Percentiles rank a stretch among this genome's conserved stretches.
phyloP scores from a whole-genome alignment of 2,797 vertebrate genomes.

The Clarias platycephalus region DNA sequence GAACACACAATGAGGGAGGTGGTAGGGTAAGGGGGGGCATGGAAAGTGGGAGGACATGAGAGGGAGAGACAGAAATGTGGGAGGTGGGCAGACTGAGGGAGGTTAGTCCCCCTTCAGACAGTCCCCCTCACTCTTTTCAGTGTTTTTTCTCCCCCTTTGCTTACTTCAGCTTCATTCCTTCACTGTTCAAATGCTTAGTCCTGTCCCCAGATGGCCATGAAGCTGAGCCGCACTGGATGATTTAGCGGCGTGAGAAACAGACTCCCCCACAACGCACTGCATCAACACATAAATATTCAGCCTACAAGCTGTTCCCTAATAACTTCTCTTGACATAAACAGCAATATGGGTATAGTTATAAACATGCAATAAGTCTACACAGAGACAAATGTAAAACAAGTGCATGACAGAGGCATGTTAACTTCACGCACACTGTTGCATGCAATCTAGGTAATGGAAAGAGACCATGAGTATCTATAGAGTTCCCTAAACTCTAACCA shows the following conservation, averaged over 20 bases:
- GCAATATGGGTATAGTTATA: neutral
- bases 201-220: conserved; percentile 60
- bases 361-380: conserved; percentile 2
- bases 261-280: conserved; percentile 34
- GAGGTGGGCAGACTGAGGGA: conserved; percentile 36
- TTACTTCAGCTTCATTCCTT: conserved; percentile 39
- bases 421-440: neutral
- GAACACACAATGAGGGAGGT: conserved; percentile 68
- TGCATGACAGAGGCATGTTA: neutral
- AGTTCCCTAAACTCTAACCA: conserved; percentile 25
- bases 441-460: conserved; percentile 12
- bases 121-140: conserved; percentile 54
- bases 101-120: conserved; percentile 51
- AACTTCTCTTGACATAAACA: neutral
- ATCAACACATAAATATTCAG: conserved; percentile 4
- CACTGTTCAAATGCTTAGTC: conserved; percentile 46
- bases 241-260: conserved; percentile 57
- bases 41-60: conserved; percentile 37
- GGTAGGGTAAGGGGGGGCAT: conserved; percentile 40
- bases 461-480: conserved; percentile 2
- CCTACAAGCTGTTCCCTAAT: conserved; percentile 1
- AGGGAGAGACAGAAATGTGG: conserved; percentile 34
- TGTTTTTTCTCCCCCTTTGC: neutral
- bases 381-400: conserved; percentile 1
- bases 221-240: conserved; percentile 47